These are phyloP conservation scores for Coleophora deauratella DNA, from an alignment of 2,888 invertebrate species.

Conservation along the genomic window DNA sequence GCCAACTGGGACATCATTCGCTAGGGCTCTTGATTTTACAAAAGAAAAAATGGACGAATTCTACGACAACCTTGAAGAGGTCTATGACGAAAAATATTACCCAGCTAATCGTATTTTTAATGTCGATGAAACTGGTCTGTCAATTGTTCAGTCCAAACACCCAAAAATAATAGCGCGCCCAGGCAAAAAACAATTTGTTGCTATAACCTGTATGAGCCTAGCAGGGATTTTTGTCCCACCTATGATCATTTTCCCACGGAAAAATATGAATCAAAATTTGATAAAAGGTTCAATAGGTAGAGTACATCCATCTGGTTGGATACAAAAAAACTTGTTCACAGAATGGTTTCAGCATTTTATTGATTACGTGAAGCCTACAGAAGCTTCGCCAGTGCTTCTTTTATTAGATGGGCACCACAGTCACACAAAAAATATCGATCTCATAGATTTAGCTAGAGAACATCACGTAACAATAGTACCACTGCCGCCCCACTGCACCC, in stretches of 20 bases:
- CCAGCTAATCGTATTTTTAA: slow-evolving; percentile 15
- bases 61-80: slow-evolving; percentile 9
- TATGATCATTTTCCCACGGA: slow-evolving; percentile 9
- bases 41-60: slow-evolving; percentile 16
- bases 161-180: slow-evolving; percentile 9
- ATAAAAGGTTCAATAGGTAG: slow-evolving; percentile 12
- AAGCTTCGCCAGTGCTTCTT: slow-evolving; percentile 12
- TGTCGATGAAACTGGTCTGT: slow-evolving; percentile 34
- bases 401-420: slow-evolving; percentile 14
- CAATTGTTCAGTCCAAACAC: slow-evolving; percentile 26
- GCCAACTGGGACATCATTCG: slow-evolving; percentile 14
- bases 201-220: slow-evolving; percentile 8
- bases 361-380: slow-evolving; percentile 8
- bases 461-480: slow-evolving; percentile 11
- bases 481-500: slow-evolving; percentile 15
- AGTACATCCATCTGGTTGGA: slow-evolving; percentile 17
- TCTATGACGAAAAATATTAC: slow-evolving; percentile 2
- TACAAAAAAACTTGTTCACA: slow-evolving; percentile 16
- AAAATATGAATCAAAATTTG: slow-evolving; percentile 10
- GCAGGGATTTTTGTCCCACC: slow-evolving; percentile 10
- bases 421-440: slow-evolving; percentile 11
- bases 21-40: slow-evolving; percentile 14
- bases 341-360: slow-evolving; percentile 13
- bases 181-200: slow-evolving; percentile 14
- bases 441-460: slow-evolving; percentile 11